phyloP scores from a whole-genome alignment of 2,888 invertebrate species.

The Meliscaeva auricollis region DNA sequence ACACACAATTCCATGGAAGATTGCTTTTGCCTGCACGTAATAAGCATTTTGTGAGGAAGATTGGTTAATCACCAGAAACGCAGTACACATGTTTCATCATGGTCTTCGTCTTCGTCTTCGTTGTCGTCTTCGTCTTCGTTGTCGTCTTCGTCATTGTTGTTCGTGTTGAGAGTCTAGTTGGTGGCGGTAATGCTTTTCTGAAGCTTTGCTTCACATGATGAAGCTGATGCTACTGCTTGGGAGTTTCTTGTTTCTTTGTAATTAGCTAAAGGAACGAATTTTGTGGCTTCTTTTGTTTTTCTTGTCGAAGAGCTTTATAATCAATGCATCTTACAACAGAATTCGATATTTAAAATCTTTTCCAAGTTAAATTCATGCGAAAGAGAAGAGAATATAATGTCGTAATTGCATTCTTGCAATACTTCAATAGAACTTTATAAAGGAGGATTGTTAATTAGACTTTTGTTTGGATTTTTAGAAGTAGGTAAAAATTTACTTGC shows the following conservation, averaged over 20 bases:
- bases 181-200: no score
- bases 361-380: background rate
- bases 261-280: constrained; percentile 45
- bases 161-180: background rate
- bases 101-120: background rate
- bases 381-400: background rate
- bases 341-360: background rate
- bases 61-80: constrained; percentile 65
- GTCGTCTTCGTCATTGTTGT: background rate
- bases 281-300: constrained; percentile 18
- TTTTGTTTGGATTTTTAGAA: no score
- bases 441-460: no score
- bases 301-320: background rate
- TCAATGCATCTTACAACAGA: background rate
- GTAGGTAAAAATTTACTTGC: no score
- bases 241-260: constrained; percentile 36
- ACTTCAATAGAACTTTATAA: no score
- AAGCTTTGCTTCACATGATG: background rate
- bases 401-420: no score
- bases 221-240: no score
- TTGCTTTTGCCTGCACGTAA: constrained; percentile 45
- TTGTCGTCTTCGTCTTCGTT: background rate
- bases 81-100: constrained; percentile 33
- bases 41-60: constrained; percentile 56
- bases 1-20: background rate